Base-by-base conservation (phyloP, 2,113 vertebrate genomes). In the Physeter macrocephalus region DNA sequence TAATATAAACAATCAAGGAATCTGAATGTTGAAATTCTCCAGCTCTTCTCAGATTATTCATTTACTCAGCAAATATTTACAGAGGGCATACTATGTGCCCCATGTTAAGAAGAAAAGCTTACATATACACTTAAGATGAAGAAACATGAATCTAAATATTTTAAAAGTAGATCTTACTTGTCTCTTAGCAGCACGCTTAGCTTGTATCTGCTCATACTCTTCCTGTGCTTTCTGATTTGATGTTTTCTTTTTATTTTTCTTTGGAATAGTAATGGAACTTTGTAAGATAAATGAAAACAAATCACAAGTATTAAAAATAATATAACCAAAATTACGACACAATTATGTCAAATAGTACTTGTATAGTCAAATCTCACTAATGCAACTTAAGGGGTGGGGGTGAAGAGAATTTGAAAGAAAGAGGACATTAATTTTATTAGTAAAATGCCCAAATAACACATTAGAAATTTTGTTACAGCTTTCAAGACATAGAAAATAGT, bases 211-310 rank as follows among this genome's bases (percentile, higher is more conserved):
- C 97, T 99, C 99, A 98, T 99, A 99, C 14, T 99, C 99, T 97
- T 99, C 99, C 96, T 99, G 99, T 25, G 99, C 99, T 98, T 99
- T 99, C 96, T 99, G 99, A 97, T 99, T 99, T 15, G 99, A 99
- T 0, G 99, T 99, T 98, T 99, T 99, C 96, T 98, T 99, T 83
- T 97, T 99, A 93, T 97, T 96, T 94, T 98, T 99, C 61, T 98
- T 99, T 94, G 97, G 98, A 98, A 98, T 97, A 2, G 15, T 97
- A 98, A 98, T 97, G 71, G 98, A 98, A 52, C 99, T 98, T 49
- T 95, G 93, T 94, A 98, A 93, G 57, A 98, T 97, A 96, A 81
- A 98, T 80, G 61, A 18, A 91, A 2, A 90, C 3, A 94, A 97
- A 25, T 78, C 14, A 59, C 6, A 91, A 71, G 0, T 10, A 71